These are phyloP conservation scores for human DNA, from an alignment of 2,113 vertebrate genomes.

Conservation along the genomic window GRCh38 chrX:81588001-81588500, in stretches of 20 bases:
- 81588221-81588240: background rate
- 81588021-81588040: background rate
- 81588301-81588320: background rate
- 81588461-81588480: background rate
- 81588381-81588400: background rate
- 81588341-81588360: background rate
- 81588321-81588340: background rate
- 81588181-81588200: background rate
- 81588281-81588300: background rate
- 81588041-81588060: background rate
- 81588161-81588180: constrained; percentile 6
- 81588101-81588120: background rate
- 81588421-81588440: background rate
- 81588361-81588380: background rate
- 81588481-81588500: background rate
- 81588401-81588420: background rate
- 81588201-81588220: background rate
- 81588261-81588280: background rate
- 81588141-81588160: background rate
- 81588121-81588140: background rate
- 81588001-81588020: background rate
- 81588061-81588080: background rate
- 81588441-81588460: background rate
- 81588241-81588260: background rate
- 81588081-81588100: background rate